Percentiles rank a stretch among this genome's conserved stretches.
phyloP scores from a whole-genome alignment of 35 echinoderm and acorn worm species.

The Ptychodera flava region DNA sequence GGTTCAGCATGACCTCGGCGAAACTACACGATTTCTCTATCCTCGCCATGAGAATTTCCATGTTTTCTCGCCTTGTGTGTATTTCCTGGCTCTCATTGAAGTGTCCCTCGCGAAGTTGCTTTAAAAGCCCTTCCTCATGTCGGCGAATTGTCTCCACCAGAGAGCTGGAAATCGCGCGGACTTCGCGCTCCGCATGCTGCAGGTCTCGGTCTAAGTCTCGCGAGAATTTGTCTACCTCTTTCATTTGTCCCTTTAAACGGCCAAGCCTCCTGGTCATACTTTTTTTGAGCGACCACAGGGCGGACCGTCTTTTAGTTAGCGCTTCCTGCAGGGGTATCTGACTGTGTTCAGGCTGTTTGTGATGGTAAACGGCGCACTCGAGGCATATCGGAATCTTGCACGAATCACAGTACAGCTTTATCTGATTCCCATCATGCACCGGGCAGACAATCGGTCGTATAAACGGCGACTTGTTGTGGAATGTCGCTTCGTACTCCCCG shows the following conservation, averaged over 20 bases:
- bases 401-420: slow-evolving; percentile 79
- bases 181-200: not conserved
- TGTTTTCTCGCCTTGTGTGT: not conserved
- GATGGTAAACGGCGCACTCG: slow-evolving; percentile 48
- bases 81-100: not conserved
- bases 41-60: not conserved
- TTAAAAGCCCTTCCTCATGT: not conserved
- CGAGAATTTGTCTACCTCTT: not conserved
- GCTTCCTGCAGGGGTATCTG: slow-evolving; percentile 56
- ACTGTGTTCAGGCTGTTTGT: slow-evolving; percentile 38
- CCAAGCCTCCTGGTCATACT: not conserved
- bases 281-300: slow-evolving; percentile 31
- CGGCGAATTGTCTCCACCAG: not conserved
- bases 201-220: not conserved
- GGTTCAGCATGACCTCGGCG: not conserved
- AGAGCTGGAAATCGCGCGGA: not conserved
- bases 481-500: slow-evolving; percentile 50
- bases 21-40: not conserved
- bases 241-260: not conserved
- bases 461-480: not conserved
- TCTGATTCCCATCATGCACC: slow-evolving; percentile 55
- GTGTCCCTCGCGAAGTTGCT: not conserved
- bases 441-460: slow-evolving; percentile 25
- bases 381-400: slow-evolving; percentile 83
- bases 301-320: slow-evolving; percentile 31